Evolutionary conservation across 2,888 invertebrate species (phyloP), one percentile per base, ranked within the genome.

Genomic region (Leucophenga montana): DNA sequence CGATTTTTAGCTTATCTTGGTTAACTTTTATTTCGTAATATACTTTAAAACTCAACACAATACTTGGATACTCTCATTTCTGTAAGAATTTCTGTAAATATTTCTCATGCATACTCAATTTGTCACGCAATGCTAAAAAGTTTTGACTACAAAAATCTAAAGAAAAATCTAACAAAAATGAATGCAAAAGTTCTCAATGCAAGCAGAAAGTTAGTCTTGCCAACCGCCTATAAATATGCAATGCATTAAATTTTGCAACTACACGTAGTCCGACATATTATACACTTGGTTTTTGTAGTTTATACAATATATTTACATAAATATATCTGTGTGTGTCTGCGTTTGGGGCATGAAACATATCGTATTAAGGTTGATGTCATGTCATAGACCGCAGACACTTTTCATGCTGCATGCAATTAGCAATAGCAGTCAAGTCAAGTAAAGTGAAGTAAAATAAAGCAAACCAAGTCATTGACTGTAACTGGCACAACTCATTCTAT

Each of bases 381-480:
- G 61, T 68, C 68, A 61, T 46, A 64, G 27, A 62, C 68, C 62
- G 62, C 67, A 57, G 48, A 61, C 57, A 59, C 67, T 50, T 48
- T 61, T 67, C 67, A 67, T 44, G 67, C 57, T 59, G 67, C 67
- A 59, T 67, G 67, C 67, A 67, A 67, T 67, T 59, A 67, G 48
- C 48, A 50, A 20, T 33, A 44, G 9, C 66, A 31, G 44, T n/a
- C 62, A 64, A 61, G 9, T 20, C 9, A 33, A 61, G 20, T 9
- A 9, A 22, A 59, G 33, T 33, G 4, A 33, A 39, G 9, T 39
- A 11, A 39, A 39, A 1, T 39, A 39, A 39, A 39, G 39, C 39
- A 33, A 16, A 48, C 48, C 48, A 48, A 48, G 48, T 48, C 48
- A 16, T 13, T 48, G 48, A 50, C 50, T 50, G 50, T 18, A 16